phyloP scores from a whole-genome alignment of 2,797 vertebrate genomes.

The Serranus cabrilla region DNA sequence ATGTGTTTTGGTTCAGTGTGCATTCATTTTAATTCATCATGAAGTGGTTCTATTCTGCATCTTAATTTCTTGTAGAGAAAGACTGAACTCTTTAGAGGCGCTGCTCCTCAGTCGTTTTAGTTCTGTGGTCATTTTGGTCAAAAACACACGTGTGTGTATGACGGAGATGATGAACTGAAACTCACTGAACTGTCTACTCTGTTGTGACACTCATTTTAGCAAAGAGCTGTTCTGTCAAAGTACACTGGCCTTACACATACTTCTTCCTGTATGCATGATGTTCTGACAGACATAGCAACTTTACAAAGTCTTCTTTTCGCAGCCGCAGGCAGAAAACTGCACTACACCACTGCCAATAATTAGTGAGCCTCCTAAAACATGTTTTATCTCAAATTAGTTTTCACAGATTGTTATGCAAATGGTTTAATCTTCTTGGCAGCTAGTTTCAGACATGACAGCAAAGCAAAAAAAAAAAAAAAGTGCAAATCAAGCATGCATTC shows the following conservation, averaged over 20 bases:
- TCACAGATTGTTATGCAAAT: constrained; percentile 8
- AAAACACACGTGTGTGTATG: too few species aligned
- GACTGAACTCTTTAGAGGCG: too few species aligned
- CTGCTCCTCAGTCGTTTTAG: background rate
- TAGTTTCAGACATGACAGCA: background rate
- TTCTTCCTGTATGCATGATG: background rate
- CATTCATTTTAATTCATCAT: background rate
- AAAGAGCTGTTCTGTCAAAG: background rate
- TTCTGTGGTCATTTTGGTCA: background rate
- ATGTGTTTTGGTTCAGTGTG: background rate
- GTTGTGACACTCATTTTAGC: background rate
- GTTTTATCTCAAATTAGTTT: background rate
- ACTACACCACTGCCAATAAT: background rate
- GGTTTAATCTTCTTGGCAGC: background rate
- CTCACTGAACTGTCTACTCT: background rate
- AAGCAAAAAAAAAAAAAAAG: background rate
- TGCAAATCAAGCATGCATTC: background rate
- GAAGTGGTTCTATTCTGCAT: background rate
- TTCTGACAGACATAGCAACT: background rate
- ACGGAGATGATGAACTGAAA: background rate
- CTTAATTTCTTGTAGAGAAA: background rate
- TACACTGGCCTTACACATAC: background rate
- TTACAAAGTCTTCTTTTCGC: background rate
- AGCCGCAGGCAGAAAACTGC: background rate
- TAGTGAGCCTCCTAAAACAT: background rate